Evolutionary conservation across 2,113 vertebrate genomes (phyloP).

Genomic region (Syngnathus floridae): DNA sequence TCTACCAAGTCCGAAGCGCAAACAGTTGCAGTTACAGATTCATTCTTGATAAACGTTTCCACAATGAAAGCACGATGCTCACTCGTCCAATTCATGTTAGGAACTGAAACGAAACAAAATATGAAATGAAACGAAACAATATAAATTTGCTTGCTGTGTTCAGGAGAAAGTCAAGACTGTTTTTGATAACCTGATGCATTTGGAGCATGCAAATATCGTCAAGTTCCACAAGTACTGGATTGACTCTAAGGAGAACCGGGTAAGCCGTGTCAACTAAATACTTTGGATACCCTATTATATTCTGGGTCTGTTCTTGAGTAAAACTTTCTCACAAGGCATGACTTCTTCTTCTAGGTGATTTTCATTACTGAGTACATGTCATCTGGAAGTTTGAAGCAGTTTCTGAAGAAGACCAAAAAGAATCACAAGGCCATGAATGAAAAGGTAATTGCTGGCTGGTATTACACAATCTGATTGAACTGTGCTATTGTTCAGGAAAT

Average conservation of each 20-base stretch:
- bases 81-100: no score
- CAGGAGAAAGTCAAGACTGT: slow-evolving; percentile 69
- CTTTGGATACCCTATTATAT: neutral
- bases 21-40: no score
- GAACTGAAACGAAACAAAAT: no score
- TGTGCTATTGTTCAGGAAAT: neutral
- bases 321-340: neutral
- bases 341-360: slow-evolving; percentile 78
- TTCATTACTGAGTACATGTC: slow-evolving; percentile 99
- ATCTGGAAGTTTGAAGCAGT: slow-evolving; percentile 96
- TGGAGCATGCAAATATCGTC: slow-evolving; percentile 97
- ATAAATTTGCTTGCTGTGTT: slow-evolving; percentile 5
- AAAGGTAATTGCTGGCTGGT: slow-evolving; percentile 72
- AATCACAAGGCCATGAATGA: slow-evolving; percentile 99
- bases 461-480: neutral
- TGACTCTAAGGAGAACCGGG: slow-evolving; percentile 93
- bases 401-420: slow-evolving; percentile 98
- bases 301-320: neutral
- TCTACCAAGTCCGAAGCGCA: no score
- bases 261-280: slow-evolving; percentile 52
- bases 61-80: no score
- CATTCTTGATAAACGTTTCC: no score
- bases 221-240: slow-evolving; percentile 99
- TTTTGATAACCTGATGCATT: slow-evolving; percentile 96
- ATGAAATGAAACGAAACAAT: no score